These are phyloP conservation scores for Bothrops jararaca DNA, from an alignment of 2,113 vertebrate species.

Conservation along the genomic window DNA sequence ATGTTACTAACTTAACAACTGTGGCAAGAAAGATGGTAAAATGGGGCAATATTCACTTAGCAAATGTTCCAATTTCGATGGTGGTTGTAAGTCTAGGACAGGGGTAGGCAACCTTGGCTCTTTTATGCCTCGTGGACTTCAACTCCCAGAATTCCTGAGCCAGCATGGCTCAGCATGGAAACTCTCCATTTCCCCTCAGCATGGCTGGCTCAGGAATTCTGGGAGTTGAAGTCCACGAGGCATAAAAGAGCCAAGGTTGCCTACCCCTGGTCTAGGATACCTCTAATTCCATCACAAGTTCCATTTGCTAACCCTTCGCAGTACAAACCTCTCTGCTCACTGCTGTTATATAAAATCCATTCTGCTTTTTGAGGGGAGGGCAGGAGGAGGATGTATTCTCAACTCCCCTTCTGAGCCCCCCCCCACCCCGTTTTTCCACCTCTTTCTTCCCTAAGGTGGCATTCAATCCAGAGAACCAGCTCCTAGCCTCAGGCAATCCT, in stretches of 20 bases:
- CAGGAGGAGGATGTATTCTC: conserved; percentile 47
- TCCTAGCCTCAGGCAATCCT: conserved; percentile 45
- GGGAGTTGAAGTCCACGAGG: too few relatives aligned
- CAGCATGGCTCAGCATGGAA: too few relatives aligned
- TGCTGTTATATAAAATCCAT: conserved; percentile 53
- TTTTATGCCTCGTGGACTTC: too few relatives aligned
- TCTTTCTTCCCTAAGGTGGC: conserved; percentile 33
- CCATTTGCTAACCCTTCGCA: conserved; percentile 16
- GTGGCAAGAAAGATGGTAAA: background rate
- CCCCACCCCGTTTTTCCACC: background rate
- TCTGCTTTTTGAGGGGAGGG: conserved; percentile 28
- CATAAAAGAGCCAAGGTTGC: too few relatives aligned
- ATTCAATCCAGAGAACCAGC: conserved; percentile 36
- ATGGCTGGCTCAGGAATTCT: too few relatives aligned
- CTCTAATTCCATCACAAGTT: too few relatives aligned
- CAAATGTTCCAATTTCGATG: background rate
- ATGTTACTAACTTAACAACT: background rate
- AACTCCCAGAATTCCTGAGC: too few relatives aligned
- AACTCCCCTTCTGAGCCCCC: conserved; percentile 49
- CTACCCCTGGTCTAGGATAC: too few relatives aligned
- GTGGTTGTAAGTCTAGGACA: too few relatives aligned
- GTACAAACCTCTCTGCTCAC: conserved; percentile 55
- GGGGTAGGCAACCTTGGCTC: too few relatives aligned
- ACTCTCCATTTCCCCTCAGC: too few relatives aligned
- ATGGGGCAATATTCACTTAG: too few relatives aligned